These are phyloP conservation scores for Fulica atra DNA, from an alignment of 2,113 vertebrate species.

Conservation along the genomic window DNA sequence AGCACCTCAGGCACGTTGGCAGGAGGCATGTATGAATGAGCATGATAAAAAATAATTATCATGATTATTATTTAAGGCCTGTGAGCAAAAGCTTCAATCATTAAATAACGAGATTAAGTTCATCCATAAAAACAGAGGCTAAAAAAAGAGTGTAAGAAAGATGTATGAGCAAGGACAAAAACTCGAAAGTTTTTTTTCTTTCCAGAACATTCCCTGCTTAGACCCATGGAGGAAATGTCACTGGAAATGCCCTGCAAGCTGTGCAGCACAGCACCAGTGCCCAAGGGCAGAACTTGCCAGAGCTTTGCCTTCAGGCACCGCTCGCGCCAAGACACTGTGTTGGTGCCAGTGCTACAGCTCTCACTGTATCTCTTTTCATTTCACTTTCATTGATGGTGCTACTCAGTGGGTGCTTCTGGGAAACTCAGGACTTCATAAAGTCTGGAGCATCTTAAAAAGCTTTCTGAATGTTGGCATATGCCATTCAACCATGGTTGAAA, in stretches of 20 bases:
- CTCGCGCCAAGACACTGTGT: neutral
- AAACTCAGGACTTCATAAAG: neutral
- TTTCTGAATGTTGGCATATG: neutral
- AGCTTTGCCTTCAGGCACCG: neutral
- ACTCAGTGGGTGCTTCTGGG: neutral
- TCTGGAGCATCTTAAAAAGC: neutral
- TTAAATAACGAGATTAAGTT: constrained; percentile 38
- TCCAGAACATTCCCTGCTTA: neutral
- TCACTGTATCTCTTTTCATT: neutral
- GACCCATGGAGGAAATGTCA: neutral
- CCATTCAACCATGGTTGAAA: neutral
- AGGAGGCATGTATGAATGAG: constrained; percentile 17
- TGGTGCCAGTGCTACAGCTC: neutral
- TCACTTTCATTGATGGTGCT: neutral
- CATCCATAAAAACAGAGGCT: neutral
- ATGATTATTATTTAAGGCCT: constrained; percentile 42
- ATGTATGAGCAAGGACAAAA: neutral
- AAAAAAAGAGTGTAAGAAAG: neutral
- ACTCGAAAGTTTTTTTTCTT: neutral
- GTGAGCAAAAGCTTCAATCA: constrained; percentile 48
- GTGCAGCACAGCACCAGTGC: neutral
- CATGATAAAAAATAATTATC: constrained; percentile 35
- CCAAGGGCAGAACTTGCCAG: neutral
- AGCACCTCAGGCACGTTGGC: neutral
- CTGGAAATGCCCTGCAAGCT: neutral